Evolutionary conservation across 2,888 invertebrate genomes (phyloP).

Genomic region (Tenthredo scrophulariae): DNA sequence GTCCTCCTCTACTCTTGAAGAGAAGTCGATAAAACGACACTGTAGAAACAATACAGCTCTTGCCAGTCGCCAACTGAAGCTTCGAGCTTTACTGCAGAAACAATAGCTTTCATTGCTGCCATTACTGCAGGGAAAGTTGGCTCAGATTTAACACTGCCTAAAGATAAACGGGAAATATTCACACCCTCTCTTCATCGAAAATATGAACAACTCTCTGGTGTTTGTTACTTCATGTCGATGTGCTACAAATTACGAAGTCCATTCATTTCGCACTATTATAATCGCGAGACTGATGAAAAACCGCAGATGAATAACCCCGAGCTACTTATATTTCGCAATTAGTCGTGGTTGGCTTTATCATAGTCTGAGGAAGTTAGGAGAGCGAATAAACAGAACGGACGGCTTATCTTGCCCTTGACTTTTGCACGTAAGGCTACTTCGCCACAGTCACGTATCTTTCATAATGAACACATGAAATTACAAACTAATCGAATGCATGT

Average conservation of each 20-base stretch:
- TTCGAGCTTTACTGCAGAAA: not conserved
- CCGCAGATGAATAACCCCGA: not conserved
- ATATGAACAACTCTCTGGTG: not conserved
- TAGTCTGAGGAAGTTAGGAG: conserved; percentile 7
- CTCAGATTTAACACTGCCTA: not conserved
- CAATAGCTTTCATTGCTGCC: conserved; percentile 4
- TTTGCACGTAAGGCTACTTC: not conserved
- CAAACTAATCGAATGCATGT: not conserved
- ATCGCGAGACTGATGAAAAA: not conserved
- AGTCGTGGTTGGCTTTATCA: not conserved
- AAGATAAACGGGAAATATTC: not conserved
- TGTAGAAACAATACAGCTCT: conserved; percentile 37
- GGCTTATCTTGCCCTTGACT: conserved; percentile 34
- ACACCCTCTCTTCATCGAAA: not conserved
- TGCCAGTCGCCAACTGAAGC: not conserved
- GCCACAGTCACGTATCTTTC: not conserved
- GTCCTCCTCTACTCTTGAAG: not conserved
- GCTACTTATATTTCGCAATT: not conserved
- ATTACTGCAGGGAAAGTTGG: not conserved
- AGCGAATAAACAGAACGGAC: not conserved
- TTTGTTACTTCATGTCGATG: not conserved
- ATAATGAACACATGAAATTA: not conserved
- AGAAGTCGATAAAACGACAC: conserved; percentile 37
- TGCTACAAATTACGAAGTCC: not conserved
- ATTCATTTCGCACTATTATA: not conserved